Evolutionary conservation across 37 sponge, comb jelly and placozoan genomes (phyloP).

Genomic region (Halichondria panicea): DNA sequence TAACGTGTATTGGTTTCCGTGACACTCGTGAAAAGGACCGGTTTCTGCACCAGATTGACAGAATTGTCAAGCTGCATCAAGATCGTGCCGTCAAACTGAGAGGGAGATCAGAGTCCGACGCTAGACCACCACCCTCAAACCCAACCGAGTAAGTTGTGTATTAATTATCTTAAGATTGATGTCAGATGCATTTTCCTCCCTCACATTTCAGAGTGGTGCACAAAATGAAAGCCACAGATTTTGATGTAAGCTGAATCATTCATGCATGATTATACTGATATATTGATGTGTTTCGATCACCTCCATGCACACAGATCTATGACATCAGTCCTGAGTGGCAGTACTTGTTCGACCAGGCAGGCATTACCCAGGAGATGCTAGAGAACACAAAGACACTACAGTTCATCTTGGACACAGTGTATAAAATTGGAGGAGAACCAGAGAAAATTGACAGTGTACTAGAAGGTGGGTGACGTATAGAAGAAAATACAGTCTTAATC

Average conservation of each 20-base stretch:
- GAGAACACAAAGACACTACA: slow-evolving; percentile 34
- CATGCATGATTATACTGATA: background rate
- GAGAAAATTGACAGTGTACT: slow-evolving; percentile 8
- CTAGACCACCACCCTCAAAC: background rate
- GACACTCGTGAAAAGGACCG: slow-evolving; percentile 33
- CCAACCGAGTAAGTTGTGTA: slow-evolving; percentile 29
- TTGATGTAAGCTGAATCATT: slow-evolving; percentile 59
- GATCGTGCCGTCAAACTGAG: slow-evolving; percentile 28
- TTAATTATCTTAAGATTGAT: background rate
- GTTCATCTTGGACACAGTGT: slow-evolving; percentile 55
- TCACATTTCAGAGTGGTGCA: background rate
- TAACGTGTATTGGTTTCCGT: slow-evolving; percentile 65
- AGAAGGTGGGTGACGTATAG: background rate
- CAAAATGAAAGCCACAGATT: slow-evolving; percentile 43
- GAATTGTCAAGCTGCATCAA: slow-evolving; percentile 31
- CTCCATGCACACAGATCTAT: slow-evolving; percentile 26
- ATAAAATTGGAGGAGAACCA: slow-evolving; percentile 53
- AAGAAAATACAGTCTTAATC: background rate
- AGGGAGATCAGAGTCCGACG: slow-evolving; percentile 12
- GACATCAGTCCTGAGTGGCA: slow-evolving; percentile 57
- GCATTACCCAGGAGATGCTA: slow-evolving; percentile 44
- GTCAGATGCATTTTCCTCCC: background rate
- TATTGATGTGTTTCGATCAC: background rate
- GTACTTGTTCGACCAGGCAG: slow-evolving; percentile 64
- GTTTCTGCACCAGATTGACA: slow-evolving; percentile 46